Percentiles rank a stretch among this genome's conserved stretches.
phyloP scores from a whole-genome alignment of 2,888 invertebrate species.

The Meteorus cinctellus region DNA sequence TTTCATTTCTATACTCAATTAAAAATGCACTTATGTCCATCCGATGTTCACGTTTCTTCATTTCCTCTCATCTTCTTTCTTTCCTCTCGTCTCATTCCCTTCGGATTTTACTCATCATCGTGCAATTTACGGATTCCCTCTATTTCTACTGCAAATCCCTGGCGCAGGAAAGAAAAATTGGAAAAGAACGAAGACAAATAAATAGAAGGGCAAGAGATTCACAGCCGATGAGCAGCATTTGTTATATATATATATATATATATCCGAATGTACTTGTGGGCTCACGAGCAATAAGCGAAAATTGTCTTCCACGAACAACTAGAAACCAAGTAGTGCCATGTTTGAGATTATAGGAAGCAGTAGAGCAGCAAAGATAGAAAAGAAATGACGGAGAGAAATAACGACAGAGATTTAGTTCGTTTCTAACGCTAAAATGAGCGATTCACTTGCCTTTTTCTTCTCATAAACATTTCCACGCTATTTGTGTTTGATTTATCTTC shows the following conservation, averaged over 20 bases:
- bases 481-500: slow-evolving; percentile 4
- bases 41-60: background rate
- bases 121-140: background rate
- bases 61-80: background rate
- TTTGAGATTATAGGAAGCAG: slow-evolving; percentile 61
- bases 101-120: background rate
- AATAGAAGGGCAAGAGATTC: slow-evolving; percentile 31
- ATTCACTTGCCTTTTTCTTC: background rate
- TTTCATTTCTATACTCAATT: background rate
- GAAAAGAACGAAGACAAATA: background rate
- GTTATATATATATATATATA: background rate
- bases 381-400: slow-evolving; percentile 30
- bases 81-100: background rate
- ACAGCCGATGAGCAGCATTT: slow-evolving; percentile 31
- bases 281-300: slow-evolving; percentile 52
- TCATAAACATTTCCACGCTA: background rate
- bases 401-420: slow-evolving; percentile 16
- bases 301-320: slow-evolving; percentile 65
- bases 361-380: slow-evolving; percentile 1
- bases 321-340: slow-evolving; percentile 43
- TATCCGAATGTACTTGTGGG: background rate
- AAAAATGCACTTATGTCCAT: background rate
- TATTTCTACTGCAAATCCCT: slow-evolving; percentile 21
- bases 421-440: slow-evolving; percentile 7
- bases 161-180: background rate